phyloP scores from a whole-genome alignment of 2,888 invertebrate species.

The Ormyrus rosae region DNA sequence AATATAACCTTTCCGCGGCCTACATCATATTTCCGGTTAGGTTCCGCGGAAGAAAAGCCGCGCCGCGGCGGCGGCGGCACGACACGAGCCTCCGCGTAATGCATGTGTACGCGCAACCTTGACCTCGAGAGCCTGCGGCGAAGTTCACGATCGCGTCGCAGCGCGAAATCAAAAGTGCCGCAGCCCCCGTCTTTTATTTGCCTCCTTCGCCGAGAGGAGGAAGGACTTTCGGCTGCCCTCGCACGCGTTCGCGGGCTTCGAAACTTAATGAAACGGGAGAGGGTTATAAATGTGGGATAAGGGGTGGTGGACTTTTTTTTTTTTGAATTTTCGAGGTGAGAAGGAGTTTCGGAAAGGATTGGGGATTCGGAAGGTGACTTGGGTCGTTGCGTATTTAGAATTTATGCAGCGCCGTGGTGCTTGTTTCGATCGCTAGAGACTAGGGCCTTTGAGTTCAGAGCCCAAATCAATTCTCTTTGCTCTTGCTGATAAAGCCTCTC shows the following conservation, averaged over 20 bases:
- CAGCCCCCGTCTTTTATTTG: neutral
- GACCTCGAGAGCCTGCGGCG: slow-evolving; percentile 35
- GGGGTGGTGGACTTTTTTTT: neutral
- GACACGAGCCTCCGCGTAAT: neutral
- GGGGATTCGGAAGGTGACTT: no score
- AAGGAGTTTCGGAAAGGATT: no score
- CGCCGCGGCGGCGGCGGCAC: neutral
- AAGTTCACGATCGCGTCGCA: slow-evolving; percentile 47
- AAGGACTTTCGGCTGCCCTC: slow-evolving; percentile 6
- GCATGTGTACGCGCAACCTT: slow-evolving; percentile 27
- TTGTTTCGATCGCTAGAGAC: no score
- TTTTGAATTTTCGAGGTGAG: no score
- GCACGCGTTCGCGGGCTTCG: slow-evolving; percentile 4
- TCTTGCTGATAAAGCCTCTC: no score
- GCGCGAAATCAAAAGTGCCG: slow-evolving; percentile 48
- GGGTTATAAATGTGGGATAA: neutral
- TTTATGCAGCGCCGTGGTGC: no score
- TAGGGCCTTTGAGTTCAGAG: no score
- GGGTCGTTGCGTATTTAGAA: no score
- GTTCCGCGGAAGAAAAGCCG: neutral
- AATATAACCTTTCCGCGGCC: no score
- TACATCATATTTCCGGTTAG: no score
- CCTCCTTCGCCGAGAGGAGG: neutral
- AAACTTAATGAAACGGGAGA: slow-evolving; percentile 3
- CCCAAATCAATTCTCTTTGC: no score